phyloP scores from a whole-genome alignment of 2,113 vertebrate species.

The Coptodon bakossiorum region DNA sequence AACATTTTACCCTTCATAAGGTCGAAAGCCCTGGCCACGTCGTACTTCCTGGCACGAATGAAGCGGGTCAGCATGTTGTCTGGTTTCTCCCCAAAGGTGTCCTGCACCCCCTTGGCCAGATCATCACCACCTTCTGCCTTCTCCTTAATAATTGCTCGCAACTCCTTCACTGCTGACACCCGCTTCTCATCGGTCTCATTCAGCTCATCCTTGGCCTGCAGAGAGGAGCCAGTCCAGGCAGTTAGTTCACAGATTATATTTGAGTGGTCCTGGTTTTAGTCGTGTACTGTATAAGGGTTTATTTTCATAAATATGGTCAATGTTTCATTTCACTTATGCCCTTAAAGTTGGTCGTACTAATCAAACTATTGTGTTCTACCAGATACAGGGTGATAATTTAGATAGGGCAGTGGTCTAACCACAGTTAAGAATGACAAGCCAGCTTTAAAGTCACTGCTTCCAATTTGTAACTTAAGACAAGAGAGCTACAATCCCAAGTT shows the following conservation, averaged over 20 bases:
- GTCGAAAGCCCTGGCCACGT: conserved; percentile 83
- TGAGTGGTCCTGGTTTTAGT: background rate
- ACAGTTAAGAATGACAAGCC: background rate
- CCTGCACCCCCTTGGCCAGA: conserved; percentile 76
- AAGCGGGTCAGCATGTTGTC: conserved; percentile 83
- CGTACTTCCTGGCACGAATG: conserved; percentile 90
- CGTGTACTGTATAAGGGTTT: background rate
- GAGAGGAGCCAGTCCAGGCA: background rate
- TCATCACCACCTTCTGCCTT: conserved; percentile 77
- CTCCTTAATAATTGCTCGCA: conserved; percentile 78
- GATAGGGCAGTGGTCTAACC: background rate
- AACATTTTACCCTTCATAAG: conserved; percentile 83
- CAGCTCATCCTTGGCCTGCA: conserved; percentile 92
- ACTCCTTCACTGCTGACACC: conserved; percentile 74
- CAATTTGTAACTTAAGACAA: background rate
- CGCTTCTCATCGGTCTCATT: conserved; percentile 86
- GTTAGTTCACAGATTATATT: background rate
- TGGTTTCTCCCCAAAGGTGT: conserved; percentile 76
- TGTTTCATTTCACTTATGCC: background rate
- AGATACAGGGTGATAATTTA: background rate
- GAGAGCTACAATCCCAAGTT: background rate
- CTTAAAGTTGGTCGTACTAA: background rate
- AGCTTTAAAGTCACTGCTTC: background rate
- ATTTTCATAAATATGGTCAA: background rate
- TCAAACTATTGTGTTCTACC: background rate